phyloP scores from a whole-genome alignment of 2,113 vertebrate species.

The Cavia porcellus region DNA sequence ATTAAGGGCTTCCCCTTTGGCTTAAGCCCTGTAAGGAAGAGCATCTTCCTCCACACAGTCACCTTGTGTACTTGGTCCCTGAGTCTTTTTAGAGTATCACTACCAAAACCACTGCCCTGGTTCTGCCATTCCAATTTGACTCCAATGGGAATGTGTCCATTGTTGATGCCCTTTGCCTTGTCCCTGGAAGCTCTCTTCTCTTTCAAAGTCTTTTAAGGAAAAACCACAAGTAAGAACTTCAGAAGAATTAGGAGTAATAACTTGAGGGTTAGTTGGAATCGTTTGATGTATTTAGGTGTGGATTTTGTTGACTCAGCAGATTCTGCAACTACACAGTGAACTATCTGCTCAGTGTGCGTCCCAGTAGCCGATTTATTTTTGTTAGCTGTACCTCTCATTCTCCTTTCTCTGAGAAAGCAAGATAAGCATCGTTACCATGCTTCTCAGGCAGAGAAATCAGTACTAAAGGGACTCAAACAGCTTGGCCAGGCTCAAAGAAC shows the following conservation, averaged over 20 bases:
- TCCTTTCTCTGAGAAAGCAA: background rate
- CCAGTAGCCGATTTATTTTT: conserved; percentile 22
- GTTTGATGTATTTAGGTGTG: conserved; percentile 7
- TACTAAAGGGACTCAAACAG: background rate
- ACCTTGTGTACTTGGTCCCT: background rate
- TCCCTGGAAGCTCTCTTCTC: background rate
- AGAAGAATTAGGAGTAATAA: conserved; percentile 25
- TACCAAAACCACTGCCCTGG: background rate
- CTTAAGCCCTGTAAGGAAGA: background rate
- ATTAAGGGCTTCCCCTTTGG: background rate
- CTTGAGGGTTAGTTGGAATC: background rate
- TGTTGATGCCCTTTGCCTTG: background rate
- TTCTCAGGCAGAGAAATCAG: background rate
- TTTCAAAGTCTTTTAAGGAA: conserved; percentile 28
- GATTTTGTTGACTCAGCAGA: conserved; percentile 49
- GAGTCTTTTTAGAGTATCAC: background rate
- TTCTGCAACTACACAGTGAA: conserved; percentile 24
- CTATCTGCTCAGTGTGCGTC: conserved; percentile 24
- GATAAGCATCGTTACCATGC: background rate
- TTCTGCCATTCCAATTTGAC: background rate
- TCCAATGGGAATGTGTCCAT: background rate
- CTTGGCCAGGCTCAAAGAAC: background rate
- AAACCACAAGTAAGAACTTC: background rate
- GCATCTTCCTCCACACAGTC: background rate
- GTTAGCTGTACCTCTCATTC: background rate